These are phyloP conservation scores for Neocrepidodera transversa DNA, from an alignment of 2,888 invertebrate species.

Conservation along the genomic window DNA sequence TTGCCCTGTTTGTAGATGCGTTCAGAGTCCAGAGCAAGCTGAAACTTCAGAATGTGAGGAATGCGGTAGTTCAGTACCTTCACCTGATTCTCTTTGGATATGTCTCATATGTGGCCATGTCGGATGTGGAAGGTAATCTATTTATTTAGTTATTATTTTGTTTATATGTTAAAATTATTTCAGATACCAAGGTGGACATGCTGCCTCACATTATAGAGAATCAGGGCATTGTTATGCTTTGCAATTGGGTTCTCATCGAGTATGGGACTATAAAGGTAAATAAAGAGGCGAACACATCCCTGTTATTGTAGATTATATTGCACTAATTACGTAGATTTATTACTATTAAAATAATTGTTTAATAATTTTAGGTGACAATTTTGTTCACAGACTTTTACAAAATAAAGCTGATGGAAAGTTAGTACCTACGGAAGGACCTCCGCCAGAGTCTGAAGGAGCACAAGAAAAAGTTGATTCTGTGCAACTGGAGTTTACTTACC, in stretches of 20 bases:
- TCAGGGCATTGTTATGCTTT: conserved; percentile 98
- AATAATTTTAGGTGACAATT: conserved; percentile 43
- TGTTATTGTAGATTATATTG: too few species aligned
- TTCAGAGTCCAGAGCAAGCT: conserved; percentile 66
- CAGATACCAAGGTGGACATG: conserved; percentile 80
- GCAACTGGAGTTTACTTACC: conserved; percentile 95
- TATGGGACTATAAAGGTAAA: conserved; percentile 99
- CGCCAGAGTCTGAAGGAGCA: conserved; percentile 65
- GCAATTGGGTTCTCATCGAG: conserved; percentile 94
- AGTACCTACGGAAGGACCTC: conserved; percentile 78
- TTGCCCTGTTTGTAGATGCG: conserved; percentile 94
- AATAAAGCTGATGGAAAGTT: conserved; percentile 97
- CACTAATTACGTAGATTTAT: too few species aligned
- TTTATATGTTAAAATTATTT: conserved; percentile 25
- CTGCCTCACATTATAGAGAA: conserved; percentile 92
- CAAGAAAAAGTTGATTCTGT: conserved; percentile 92
- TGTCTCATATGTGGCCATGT: conserved; percentile 98
- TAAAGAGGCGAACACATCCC: too few species aligned
- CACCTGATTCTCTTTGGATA: conserved; percentile 92
- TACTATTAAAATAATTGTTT: too few species aligned
- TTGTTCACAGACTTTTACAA: conserved; percentile 85
- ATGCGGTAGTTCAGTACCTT: conserved; percentile 64
- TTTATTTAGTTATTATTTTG: not conserved
- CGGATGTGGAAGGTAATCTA: conserved; percentile 78
- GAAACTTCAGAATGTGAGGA: conserved; percentile 68